Evolutionary conservation across 1,140 invertebrate genomes (phyloP).

Genomic region (Drosophila albomicans): DNA sequence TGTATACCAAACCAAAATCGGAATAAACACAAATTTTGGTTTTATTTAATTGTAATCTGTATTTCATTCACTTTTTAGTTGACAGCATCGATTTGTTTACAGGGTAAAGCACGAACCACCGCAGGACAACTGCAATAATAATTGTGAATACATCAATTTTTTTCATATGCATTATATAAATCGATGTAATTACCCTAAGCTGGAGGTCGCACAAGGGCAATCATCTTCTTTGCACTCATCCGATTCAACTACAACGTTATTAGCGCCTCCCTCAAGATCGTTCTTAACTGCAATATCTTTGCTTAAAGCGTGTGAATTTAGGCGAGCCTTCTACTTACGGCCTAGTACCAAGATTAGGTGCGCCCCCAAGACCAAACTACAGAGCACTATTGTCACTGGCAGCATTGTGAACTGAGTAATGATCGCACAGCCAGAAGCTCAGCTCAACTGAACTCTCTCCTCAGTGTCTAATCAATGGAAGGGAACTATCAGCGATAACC

Average conservation of each 20-base stretch:
- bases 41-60: conserved; percentile 47
- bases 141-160: background rate
- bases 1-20: conserved; percentile 76
- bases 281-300: conserved; percentile 35
- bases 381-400: conserved; percentile 58
- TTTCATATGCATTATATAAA: background rate
- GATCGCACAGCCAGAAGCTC: background rate
- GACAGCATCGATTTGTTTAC: conserved; percentile 1
- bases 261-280: background rate
- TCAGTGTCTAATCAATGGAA: background rate
- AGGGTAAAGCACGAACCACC: conserved; percentile 24
- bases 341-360: conserved; percentile 56
- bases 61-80: background rate
- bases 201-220: background rate
- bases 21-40: conserved; percentile 66
- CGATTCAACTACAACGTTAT: background rate
- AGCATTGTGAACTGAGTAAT: conserved; percentile 39
- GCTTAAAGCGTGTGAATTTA: no score
- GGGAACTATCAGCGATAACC: background rate
- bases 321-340: conserved; percentile 33
- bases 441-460: background rate
- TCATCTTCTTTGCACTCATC: background rate
- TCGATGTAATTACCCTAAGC: background rate
- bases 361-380: conserved; percentile 51
- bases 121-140: conserved; percentile 47